These are phyloP conservation scores for Lasioglossum figueresi DNA, from an alignment of 2,888 invertebrate genomes.

Conservation along the genomic window DNA sequence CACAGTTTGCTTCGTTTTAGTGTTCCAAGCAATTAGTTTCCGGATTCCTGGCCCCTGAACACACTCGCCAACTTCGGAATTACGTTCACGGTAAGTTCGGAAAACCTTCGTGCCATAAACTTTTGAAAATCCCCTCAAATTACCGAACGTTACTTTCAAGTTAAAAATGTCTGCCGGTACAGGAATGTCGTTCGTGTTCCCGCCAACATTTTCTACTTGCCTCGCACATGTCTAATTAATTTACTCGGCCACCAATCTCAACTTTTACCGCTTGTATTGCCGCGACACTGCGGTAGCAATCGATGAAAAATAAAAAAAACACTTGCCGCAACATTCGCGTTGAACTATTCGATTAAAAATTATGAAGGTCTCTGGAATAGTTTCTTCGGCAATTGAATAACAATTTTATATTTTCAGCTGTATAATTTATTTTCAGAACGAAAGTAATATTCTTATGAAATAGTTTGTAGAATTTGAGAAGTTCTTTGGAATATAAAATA, in stretches of 20 bases:
- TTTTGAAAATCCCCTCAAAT: slow-evolving; percentile 47
- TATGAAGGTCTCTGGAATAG: not conserved
- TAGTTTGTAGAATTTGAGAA: not conserved
- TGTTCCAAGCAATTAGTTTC: slow-evolving; percentile 48
- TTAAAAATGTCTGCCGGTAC: slow-evolving; percentile 29
- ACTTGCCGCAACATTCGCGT: not conserved
- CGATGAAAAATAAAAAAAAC: not conserved
- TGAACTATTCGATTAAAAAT: not conserved
- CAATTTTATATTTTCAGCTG: not conserved
- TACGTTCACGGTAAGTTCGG: slow-evolving; percentile 34
- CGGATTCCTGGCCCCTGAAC: slow-evolving; percentile 35
- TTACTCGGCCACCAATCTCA: not conserved
- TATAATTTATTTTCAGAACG: not conserved
- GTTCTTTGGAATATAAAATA: not conserved
- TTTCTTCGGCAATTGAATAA: not conserved
- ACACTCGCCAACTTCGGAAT: slow-evolving; percentile 41
- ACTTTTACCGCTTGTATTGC: not conserved
- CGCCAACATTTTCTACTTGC: not conserved
- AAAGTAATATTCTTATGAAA: not conserved
- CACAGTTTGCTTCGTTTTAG: slow-evolving; percentile 29
- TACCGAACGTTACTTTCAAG: slow-evolving; percentile 16
- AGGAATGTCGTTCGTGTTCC: not conserved
- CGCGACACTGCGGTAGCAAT: not conserved
- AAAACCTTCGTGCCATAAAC: slow-evolving; percentile 41
- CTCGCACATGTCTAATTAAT: not conserved